Percentiles rank a stretch among this genome's conserved stretches.
phyloP scores from a whole-genome alignment of 2,888 invertebrate species.

The Perithous albicinctus region DNA sequence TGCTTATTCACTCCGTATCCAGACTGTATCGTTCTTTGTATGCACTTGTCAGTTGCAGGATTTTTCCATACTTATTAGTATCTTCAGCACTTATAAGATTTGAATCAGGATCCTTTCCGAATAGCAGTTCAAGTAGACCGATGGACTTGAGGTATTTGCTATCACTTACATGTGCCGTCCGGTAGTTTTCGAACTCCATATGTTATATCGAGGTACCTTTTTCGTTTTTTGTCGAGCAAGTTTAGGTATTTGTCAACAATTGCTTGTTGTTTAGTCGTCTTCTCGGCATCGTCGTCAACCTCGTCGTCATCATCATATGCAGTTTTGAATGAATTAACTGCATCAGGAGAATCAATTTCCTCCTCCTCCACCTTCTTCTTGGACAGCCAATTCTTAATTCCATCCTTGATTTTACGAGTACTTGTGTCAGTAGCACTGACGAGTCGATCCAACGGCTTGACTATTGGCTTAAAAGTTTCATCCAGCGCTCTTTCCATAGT shows the following conservation, averaged over 20 bases:
- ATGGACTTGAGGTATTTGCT: background rate
- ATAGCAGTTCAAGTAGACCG: conserved; percentile 56
- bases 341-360: conserved; percentile 1
- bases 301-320: conserved; percentile 6
- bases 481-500: conserved; percentile 20
- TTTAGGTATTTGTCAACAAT: conserved; percentile 22
- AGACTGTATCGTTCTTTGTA: conserved; percentile 47
- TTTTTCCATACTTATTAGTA: conserved; percentile 48
- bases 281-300: background rate
- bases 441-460: conserved; percentile 26
- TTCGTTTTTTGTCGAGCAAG: too few species aligned
- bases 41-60: conserved; percentile 49
- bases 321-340: conserved; percentile 15
- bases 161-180: conserved; percentile 34
- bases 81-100: conserved; percentile 37
- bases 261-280: background rate
- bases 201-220: too few species aligned
- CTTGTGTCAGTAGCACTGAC: background rate
- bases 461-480: conserved; percentile 23
- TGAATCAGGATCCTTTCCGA: conserved; percentile 46
- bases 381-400: conserved; percentile 3
- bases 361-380: too few species aligned
- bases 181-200: conserved; percentile 46
- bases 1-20: conserved; percentile 12
- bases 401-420: conserved; percentile 6